Conservation (phyloP, 1,140 invertebrate species). For the Saccostrea echinata region DNA sequence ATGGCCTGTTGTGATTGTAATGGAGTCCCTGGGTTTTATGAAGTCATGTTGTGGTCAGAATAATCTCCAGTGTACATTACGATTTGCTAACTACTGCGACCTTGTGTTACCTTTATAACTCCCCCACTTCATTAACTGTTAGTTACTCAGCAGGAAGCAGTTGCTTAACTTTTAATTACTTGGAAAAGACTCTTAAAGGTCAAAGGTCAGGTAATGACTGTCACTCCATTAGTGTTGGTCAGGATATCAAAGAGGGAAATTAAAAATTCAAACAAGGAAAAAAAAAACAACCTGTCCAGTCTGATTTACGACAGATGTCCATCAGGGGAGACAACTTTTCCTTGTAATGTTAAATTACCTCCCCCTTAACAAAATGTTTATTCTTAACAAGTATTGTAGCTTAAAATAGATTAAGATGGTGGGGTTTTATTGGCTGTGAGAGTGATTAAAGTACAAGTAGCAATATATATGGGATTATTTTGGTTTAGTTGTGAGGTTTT, state of each 20-base stretch:
- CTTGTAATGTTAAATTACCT: background rate
- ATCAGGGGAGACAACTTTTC: slow-evolving; percentile 29
- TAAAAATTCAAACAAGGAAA: background rate
- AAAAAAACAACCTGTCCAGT: background rate
- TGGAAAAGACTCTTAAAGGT: background rate
- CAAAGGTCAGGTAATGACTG: background rate
- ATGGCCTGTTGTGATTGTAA: background rate
- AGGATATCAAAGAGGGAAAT: slow-evolving; percentile 1
- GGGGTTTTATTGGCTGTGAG: background rate
- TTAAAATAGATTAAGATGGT: background rate
- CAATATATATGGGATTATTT: background rate
- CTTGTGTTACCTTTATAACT: background rate
- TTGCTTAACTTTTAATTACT: background rate
- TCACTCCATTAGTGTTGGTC: background rate
- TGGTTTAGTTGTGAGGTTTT: background rate
- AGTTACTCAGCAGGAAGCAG: background rate
- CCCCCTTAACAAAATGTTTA: background rate
- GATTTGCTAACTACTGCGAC: background rate
- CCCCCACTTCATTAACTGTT: background rate
- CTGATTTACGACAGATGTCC: background rate
- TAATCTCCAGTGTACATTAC: background rate
- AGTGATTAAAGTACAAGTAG: background rate
- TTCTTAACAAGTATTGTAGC: background rate
- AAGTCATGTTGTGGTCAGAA: background rate
- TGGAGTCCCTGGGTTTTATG: background rate